Evolutionary conservation across 1,140 invertebrate species (phyloP).

Genomic region (Bombus ignitus): DNA sequence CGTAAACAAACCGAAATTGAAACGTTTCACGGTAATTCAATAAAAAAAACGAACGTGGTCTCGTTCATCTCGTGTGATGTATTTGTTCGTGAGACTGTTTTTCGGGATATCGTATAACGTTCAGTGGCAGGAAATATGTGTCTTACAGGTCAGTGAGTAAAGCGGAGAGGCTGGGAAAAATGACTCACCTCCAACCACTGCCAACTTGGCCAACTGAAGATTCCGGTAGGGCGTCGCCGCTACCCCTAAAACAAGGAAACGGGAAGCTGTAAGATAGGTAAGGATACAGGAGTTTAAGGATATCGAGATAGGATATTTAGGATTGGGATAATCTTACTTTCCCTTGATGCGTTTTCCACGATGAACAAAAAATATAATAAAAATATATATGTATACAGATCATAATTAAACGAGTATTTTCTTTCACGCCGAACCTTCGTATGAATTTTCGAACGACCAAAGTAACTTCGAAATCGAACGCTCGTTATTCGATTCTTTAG

Average conservation of each 20-base stretch:
- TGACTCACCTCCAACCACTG: conserved; percentile 84
- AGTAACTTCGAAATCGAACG: neutral
- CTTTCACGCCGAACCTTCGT: neutral
- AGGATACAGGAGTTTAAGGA: conserved; percentile 59
- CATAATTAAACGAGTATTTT: too few relatives aligned
- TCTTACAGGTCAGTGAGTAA: conserved; percentile 17
- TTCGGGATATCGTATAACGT: neutral
- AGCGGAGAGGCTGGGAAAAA: conserved; percentile 53
- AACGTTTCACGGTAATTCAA: neutral
- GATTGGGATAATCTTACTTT: conserved; percentile 10
- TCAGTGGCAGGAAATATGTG: neutral
- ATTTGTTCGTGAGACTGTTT: neutral
- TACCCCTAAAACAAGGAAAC: conserved; percentile 82
- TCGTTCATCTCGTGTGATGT: neutral
- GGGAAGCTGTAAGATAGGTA: conserved; percentile 77
- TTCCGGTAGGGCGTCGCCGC: conserved; percentile 81
- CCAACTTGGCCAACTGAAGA: conserved; percentile 81
- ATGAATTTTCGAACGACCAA: neutral
- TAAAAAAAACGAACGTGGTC: too few relatives aligned
- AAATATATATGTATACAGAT: too few relatives aligned
- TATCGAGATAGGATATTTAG: conserved; percentile 26
- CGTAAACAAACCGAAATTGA: neutral
- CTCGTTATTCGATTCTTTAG: neutral
- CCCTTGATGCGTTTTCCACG: neutral
- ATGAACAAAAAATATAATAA: neutral